These are phyloP conservation scores for Trochalopteron elliotii DNA, from an alignment of 2,113 vertebrate genomes.

Conservation along the genomic window DNA sequence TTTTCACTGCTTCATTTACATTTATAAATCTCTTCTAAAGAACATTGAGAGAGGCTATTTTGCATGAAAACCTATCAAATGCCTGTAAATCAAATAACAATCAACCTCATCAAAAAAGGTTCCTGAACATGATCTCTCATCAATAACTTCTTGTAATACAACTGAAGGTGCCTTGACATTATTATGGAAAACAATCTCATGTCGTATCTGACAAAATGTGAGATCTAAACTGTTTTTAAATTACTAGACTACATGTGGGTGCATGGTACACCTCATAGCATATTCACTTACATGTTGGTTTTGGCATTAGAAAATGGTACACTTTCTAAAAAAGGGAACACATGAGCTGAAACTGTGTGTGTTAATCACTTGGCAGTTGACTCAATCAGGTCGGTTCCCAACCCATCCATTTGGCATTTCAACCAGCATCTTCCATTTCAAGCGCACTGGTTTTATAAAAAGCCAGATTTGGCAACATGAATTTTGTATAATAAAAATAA, in stretches of 20 bases:
- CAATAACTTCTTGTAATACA: neutral
- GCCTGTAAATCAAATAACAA: slow-evolving; percentile 40
- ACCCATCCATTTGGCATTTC: slow-evolving; percentile 70
- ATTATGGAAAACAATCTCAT: slow-evolving; percentile 50
- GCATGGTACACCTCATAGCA: slow-evolving; percentile 10
- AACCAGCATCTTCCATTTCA: slow-evolving; percentile 50
- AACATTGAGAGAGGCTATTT: slow-evolving; percentile 49
- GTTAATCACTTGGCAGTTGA: slow-evolving; percentile 70
- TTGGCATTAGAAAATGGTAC: slow-evolving; percentile 66
- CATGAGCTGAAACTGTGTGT: slow-evolving; percentile 40
- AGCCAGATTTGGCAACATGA: slow-evolving; percentile 74
- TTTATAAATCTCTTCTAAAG: slow-evolving; percentile 35
- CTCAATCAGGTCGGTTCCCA: slow-evolving; percentile 53
- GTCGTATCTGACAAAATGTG: slow-evolving; percentile 5
- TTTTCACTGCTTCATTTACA: slow-evolving; percentile 25
- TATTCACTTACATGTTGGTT: slow-evolving; percentile 14
- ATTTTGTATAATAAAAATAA: slow-evolving; percentile 59
- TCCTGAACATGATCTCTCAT: slow-evolving; percentile 9
- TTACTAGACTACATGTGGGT: neutral
- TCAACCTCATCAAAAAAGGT: slow-evolving; percentile 23
- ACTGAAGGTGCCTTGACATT: slow-evolving; percentile 53
- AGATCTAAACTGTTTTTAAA: slow-evolving; percentile 49
- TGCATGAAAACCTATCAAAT: slow-evolving; percentile 30
- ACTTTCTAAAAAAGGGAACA: slow-evolving; percentile 39
- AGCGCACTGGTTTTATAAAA: slow-evolving; percentile 58